Conservation (phyloP, 2,113 vertebrate species). For the Cnemophilus loriae region DNA sequence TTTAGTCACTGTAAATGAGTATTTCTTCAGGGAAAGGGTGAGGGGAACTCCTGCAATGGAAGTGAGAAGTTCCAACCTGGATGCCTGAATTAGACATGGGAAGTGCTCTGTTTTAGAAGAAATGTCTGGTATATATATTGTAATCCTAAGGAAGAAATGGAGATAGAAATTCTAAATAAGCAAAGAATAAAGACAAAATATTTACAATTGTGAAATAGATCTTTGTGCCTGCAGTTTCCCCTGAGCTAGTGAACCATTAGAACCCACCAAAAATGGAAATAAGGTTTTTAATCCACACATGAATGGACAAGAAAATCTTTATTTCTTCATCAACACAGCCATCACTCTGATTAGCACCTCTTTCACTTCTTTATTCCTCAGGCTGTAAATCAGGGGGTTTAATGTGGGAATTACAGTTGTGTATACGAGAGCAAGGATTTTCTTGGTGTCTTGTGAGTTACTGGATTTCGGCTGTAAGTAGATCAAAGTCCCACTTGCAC, state of each 20-base stretch:
- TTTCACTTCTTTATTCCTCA: slow-evolving; percentile 42
- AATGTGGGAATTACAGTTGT: slow-evolving; percentile 3
- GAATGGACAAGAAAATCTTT: not conserved
- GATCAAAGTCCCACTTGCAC: not conserved
- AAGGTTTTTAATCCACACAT: not conserved
- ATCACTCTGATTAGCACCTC: not conserved
- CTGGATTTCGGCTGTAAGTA: not conserved
- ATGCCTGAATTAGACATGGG: not conserved
- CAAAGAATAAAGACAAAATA: not conserved
- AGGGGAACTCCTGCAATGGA: not conserved
- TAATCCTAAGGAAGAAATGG: not conserved
- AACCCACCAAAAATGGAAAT: not conserved
- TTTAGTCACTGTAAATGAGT: not conserved
- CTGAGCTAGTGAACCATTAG: not conserved
- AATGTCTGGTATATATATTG: not conserved
- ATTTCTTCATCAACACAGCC: not conserved
- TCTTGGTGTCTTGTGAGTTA: not conserved
- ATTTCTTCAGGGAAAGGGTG: not conserved
- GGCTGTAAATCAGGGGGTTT: not conserved
- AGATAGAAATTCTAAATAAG: not conserved
- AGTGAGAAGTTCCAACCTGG: not conserved
- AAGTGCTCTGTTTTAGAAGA: not conserved
- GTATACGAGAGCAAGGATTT: slow-evolving; percentile 40
- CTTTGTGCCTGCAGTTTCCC: not conserved
- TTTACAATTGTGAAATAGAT: not conserved